Conservation (phyloP, 2,888 invertebrate species). For the Nymphalis polychloros region DNA sequence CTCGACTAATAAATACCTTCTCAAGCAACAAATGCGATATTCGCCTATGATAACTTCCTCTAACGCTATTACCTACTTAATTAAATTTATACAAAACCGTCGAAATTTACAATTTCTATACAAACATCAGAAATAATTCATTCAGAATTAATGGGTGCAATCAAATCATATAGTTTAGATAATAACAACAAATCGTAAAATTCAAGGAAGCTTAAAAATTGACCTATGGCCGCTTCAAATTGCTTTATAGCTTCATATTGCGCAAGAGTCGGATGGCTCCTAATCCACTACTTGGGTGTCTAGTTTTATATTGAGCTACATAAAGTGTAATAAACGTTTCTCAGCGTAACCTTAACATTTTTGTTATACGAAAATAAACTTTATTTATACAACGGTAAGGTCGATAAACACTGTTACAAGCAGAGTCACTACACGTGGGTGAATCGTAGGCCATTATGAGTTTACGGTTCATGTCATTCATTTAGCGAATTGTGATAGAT, state of each 20-base stretch:
- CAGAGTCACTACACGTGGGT: slow-evolving; percentile 61
- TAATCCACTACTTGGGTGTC: slow-evolving; percentile 80
- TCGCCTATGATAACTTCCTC: too few relatives aligned
- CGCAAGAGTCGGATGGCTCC: slow-evolving; percentile 60
- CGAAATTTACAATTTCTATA: slow-evolving; percentile 2
- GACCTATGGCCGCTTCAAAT: slow-evolving; percentile 57
- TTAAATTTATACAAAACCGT: too few relatives aligned
- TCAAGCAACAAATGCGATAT: too few relatives aligned
- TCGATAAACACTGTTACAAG: slow-evolving; percentile 7
- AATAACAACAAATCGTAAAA: slow-evolving; percentile 77
- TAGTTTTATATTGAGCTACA: slow-evolving; percentile 70
- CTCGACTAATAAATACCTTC: too few relatives aligned
- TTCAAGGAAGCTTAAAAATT: slow-evolving; percentile 60
- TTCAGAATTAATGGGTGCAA: slow-evolving; percentile 25
- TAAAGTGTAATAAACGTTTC: slow-evolving; percentile 64
- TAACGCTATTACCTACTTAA: too few relatives aligned
- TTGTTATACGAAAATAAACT: slow-evolving; percentile 13
- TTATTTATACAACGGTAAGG: slow-evolving; percentile 1
- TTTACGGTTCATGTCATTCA: slow-evolving; percentile 72
- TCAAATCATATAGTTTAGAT: slow-evolving; percentile 49
- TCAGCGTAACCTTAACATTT: slow-evolving; percentile 12
- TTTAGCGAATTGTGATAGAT: slow-evolving; percentile 69
- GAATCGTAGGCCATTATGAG: slow-evolving; percentile 63
- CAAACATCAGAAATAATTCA: slow-evolving; percentile 25
- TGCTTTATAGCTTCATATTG: slow-evolving; percentile 59